Base-by-base conservation (phyloP, 2,888 invertebrate genomes). In the Cantharis nigra region DNA sequence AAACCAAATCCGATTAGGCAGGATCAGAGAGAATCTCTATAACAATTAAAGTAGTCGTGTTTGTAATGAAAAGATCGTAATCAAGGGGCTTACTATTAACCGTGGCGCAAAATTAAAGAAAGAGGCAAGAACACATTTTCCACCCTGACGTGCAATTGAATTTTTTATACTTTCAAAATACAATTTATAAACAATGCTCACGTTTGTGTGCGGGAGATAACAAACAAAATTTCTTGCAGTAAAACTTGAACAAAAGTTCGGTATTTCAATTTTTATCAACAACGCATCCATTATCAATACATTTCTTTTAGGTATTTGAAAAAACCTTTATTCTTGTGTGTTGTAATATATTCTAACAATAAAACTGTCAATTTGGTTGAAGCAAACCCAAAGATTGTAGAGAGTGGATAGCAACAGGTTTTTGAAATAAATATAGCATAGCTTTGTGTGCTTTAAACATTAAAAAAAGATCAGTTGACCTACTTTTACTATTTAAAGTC, bases 321-420 rank as follows among this genome's bases (percentile, higher is more conserved):
- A 49, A 49, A 49, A n/a, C n/a, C 49, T n/a, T 49, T 49, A 33
- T 49, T n/a, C n/a, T 49, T 49, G n/a, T 49, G 49, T 49, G 49
- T 49, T 49, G 26, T 67, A n/a, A n/a, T 67, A 67, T 67, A 20
- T 67, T 23, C 26, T 23, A 23, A 67, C 65, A 67, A 67, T 67
- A 67, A 67, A 67, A 67, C 65, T 23, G 65, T 67, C 65, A 23
- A 67, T 67, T 18, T n/a, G 65, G 26, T 67, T 26, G 65, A 65
- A 13, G n/a, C 18, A 18, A 67, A n/a, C 65, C 26, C 13, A 26
- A n/a, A 67, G 65, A 67, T 67, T 67, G 65, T n/a, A 23, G 26
- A 67, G 65, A 64, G 65, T n/a, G 65, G 18, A 67, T 67, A 67
- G 14, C 65, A 67, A 67, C 65, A 67, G 65, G 65, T 67, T 67